Conservation (phyloP, 1,140 invertebrate species). For the Mylabris phalerata region DNA sequence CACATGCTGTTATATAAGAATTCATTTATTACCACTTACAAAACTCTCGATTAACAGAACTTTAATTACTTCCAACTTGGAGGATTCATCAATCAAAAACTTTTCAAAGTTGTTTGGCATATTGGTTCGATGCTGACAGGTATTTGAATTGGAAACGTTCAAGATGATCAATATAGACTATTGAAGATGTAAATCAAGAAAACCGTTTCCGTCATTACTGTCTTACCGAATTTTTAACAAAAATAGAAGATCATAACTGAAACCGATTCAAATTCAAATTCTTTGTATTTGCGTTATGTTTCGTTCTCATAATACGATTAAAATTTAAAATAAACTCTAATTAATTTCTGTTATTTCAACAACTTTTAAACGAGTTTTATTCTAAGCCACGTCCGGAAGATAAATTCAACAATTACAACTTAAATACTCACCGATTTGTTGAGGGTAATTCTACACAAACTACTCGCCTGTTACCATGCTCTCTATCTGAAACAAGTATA, state of each 20-base stretch:
- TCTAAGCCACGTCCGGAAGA: constrained; percentile 9
- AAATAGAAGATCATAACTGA: too few species aligned
- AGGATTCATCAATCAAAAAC: constrained; percentile 9
- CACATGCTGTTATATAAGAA: too few species aligned
- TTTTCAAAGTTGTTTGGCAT: not conserved
- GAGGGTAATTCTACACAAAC: constrained; percentile 23
- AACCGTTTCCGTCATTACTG: too few species aligned
- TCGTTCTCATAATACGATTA: too few species aligned
- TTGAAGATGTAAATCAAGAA: too few species aligned
- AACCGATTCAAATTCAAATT: too few species aligned
- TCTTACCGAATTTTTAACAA: too few species aligned
- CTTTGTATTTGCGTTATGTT: too few species aligned
- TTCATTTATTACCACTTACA: constrained; percentile 2
- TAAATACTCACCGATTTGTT: constrained; percentile 31
- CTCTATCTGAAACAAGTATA: constrained; percentile 24
- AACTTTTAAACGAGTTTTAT: too few species aligned
- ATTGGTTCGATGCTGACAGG: constrained; percentile 6
- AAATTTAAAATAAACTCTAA: too few species aligned
- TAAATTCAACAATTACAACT: constrained; percentile 28
- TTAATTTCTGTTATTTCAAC: too few species aligned
- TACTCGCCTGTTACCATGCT: constrained; percentile 16
- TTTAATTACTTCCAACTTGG: constrained; percentile 15
- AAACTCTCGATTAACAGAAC: constrained; percentile 14
- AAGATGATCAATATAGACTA: too few species aligned
- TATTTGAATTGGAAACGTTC: not conserved